Evolutionary conservation across 1,140 invertebrate genomes (phyloP).

Genomic region (Drosophila seguyi): DNA sequence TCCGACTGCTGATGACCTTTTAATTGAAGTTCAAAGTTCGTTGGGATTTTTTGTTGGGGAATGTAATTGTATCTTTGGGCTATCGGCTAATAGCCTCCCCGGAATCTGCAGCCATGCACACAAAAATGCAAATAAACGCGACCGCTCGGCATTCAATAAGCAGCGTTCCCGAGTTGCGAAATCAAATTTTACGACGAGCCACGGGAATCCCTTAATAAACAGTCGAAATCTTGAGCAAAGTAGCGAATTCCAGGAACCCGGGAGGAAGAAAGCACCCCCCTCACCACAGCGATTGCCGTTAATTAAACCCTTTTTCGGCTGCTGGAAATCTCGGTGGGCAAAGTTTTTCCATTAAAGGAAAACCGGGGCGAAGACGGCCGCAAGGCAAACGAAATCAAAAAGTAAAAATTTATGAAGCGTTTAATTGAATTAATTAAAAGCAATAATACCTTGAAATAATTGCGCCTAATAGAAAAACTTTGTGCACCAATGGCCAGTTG

Average conservation of each 20-base stretch:
- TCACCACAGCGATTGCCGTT: slow-evolving; percentile 54
- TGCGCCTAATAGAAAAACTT: slow-evolving; percentile 81
- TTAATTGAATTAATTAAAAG: slow-evolving; percentile 85
- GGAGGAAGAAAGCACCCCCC: slow-evolving; percentile 20
- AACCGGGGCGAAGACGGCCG: slow-evolving; percentile 49
- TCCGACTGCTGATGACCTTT: slow-evolving; percentile 81
- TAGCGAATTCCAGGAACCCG: slow-evolving; percentile 61
- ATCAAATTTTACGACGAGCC: slow-evolving; percentile 83
- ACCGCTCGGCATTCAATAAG: slow-evolving; percentile 66
- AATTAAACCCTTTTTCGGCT: slow-evolving; percentile 68
- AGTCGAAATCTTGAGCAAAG: slow-evolving; percentile 54
- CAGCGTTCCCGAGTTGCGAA: slow-evolving; percentile 51
- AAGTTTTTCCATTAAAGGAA: slow-evolving; percentile 78
- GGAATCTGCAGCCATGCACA: slow-evolving; percentile 58
- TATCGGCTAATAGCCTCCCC: slow-evolving; percentile 23
- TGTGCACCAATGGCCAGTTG: slow-evolving; percentile 28
- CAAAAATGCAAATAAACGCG: slow-evolving; percentile 79
- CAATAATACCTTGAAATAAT: slow-evolving; percentile 84
- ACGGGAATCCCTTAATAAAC: slow-evolving; percentile 79
- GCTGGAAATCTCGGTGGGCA: slow-evolving; percentile 65
- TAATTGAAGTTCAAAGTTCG: slow-evolving; percentile 73
- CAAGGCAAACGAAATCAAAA: slow-evolving; percentile 73
- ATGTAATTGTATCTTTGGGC: slow-evolving; percentile 41
- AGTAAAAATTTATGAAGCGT: slow-evolving; percentile 85
- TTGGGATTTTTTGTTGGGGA: not conserved